phyloP scores from a whole-genome alignment of 2,113 vertebrate species.

The Ammodytes marinus region DNA sequence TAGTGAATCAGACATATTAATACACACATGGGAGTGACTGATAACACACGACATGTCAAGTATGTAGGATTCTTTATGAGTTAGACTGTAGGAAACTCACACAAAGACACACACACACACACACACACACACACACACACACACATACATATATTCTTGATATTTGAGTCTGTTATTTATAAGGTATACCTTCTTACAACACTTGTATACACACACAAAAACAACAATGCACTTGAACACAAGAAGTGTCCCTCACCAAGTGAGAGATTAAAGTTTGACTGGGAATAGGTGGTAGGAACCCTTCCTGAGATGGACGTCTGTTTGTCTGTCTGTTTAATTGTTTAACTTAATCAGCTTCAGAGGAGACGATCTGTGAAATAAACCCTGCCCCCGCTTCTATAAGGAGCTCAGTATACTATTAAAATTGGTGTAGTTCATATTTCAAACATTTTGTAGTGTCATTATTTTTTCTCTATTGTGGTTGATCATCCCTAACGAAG shows the following conservation, averaged over 20 bases:
- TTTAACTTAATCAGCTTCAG: constrained; percentile 18
- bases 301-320: constrained; percentile 22
- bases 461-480: neutral
- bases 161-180: too few species aligned
- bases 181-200: too few species aligned
- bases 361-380: constrained; percentile 1
- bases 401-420: neutral
- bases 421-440: neutral
- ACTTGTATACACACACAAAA: neutral
- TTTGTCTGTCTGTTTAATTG: constrained; percentile 4
- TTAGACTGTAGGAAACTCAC: too few species aligned
- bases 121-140: neutral
- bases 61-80: too few species aligned
- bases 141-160: too few species aligned
- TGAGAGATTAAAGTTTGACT: constrained; percentile 38
- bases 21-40: too few species aligned
- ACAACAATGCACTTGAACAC: neutral
- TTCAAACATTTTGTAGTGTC: neutral
- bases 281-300: constrained; percentile 26
- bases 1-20: too few species aligned
- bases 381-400: neutral
- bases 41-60: neutral
- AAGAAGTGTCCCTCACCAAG: neutral
- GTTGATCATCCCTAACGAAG: neutral
- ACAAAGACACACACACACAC: neutral